Percentiles rank a stretch among this genome's conserved stretches.
phyloP scores from a whole-genome alignment of 2,113 vertebrate species.

The Mola mola region DNA sequence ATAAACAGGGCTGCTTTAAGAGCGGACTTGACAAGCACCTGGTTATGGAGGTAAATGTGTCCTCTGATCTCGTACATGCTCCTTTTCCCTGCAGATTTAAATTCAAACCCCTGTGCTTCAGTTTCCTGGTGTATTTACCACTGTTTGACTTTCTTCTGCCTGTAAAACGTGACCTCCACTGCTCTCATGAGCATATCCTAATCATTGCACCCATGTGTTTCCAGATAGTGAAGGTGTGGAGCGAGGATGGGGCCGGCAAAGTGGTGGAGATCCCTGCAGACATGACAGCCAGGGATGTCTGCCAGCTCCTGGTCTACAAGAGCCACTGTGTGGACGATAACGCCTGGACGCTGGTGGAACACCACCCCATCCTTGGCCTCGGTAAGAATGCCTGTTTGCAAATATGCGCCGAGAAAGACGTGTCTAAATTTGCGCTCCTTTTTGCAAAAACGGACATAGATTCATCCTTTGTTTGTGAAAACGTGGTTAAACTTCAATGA shows the following conservation, averaged over 20 bases:
- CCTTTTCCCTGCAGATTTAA: background rate
- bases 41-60: constrained; percentile 71
- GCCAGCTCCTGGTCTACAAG: constrained; percentile 96
- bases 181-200: background rate
- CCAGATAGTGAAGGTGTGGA: constrained; percentile 97
- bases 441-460: too few species aligned
- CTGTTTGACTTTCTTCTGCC: constrained; percentile 4
- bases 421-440: too few species aligned
- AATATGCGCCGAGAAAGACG: too few species aligned
- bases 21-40: constrained; percentile 49
- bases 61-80: constrained; percentile 8
- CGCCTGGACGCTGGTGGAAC: constrained; percentile 96
- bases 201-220: constrained; percentile 37
- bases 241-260: constrained; percentile 96
- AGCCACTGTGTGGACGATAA: constrained; percentile 98
- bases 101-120: background rate
- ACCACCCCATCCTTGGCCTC: constrained; percentile 93
- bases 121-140: too few species aligned
- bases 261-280: constrained; percentile 95
- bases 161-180: constrained; percentile 10
- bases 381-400: constrained; percentile 74
- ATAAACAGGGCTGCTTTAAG: too few species aligned
- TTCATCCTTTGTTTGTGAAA: background rate
- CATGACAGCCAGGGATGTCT: constrained; percentile 96
- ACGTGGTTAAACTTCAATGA: background rate